Conservation (phyloP, 2,113 vertebrate species). For the Agapornis roseicollis region DNA sequence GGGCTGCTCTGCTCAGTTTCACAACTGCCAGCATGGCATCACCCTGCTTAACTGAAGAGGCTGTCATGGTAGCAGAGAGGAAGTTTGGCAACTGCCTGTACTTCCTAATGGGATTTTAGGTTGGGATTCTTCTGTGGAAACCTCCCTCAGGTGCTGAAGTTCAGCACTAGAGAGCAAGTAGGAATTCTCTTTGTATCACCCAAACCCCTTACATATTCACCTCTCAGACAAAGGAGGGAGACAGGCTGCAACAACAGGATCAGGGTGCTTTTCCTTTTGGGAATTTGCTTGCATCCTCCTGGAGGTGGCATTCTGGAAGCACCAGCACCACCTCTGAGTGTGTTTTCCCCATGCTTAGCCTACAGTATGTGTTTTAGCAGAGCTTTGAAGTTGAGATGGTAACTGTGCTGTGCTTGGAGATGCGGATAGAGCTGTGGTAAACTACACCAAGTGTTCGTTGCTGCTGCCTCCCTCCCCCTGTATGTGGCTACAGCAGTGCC, state of each 20-base stretch:
- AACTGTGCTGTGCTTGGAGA: neutral
- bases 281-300: neutral
- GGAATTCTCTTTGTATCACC: neutral
- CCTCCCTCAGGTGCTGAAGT: neutral
- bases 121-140: neutral
- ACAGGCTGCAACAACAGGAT: neutral
- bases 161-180: neutral
- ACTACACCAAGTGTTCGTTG: neutral
- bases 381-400: neutral
- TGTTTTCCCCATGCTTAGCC: neutral
- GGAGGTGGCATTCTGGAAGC: neutral
- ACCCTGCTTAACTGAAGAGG: neutral
- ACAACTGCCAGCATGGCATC: neutral
- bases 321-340: neutral
- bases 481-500: rapidly evolving
- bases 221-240: neutral
- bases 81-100: neutral
- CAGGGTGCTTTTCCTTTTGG: neutral
- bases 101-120: neutral
- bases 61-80: neutral
- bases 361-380: neutral
- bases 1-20: neutral
- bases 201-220: neutral
- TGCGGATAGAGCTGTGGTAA: rapidly evolving
- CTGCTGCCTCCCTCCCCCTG: neutral